Evolutionary conservation across 2,797 vertebrate species (phyloP), one percentile per base, ranked within the genome.

Genomic region (Gymnodraco acuticeps): DNA sequence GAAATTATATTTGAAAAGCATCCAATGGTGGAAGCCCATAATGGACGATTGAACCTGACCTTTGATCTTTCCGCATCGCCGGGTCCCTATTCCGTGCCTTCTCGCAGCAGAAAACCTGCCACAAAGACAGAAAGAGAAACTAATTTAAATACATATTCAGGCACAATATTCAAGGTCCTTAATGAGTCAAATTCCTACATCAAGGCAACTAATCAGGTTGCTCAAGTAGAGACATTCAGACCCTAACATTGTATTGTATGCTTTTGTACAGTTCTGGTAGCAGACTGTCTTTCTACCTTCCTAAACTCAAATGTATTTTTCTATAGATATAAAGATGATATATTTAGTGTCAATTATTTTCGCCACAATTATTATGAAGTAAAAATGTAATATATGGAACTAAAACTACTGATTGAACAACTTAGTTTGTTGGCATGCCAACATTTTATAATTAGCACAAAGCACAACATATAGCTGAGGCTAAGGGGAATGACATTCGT

Each of bases 31-130:
- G 77, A 60, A 81, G 75, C 67, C 64, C 71, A 72, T 75, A 75
- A 87, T 74, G 60, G 72, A 70, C 55, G 51, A 69, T 70, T 41
- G 53, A 65, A 79, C 33, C 78, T 90, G 86, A 92, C 88, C 88
- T 92, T 89, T 91, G 83, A 83, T 85, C 83, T 80, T 13, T 72
- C 65, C 79, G 64, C 68, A 27, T 77, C 19, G n/a, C 75, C 46
- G 68, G 59, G 33, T 55, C 58, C 17, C 41, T 13, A 55, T 89
- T 63, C 70, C 77, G n/a, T 54, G 56, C 42, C 54, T 41, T 45
- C 42, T 64, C 69, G 62, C 66, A 66, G 65, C 68, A 82, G 72
- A 67, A 64, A 50, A 48, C 42, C 70, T 78, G 27, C 20, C 63
- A 70, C 46, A 54, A 12, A 59, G 41, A 68, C 12, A 67, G 41